A percentile compares a stretch with the other conserved stretches of the same genome.
These are phyloP conservation scores for Ptychobarbus kaznakovi DNA, from an alignment of 2,797 vertebrate species.

Conservation along the genomic window DNA sequence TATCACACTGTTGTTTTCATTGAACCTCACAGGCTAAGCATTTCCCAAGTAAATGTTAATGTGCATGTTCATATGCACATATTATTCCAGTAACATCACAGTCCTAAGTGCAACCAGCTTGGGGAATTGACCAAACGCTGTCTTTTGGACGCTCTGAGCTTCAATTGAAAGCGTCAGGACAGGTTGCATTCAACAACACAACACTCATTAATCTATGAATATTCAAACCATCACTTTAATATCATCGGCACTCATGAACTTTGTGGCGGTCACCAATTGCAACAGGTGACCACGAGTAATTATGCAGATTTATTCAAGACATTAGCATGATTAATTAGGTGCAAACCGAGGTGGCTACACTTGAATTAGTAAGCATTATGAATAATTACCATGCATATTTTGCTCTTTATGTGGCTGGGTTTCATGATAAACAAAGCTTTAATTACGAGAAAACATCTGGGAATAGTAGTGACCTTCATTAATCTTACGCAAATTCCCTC, in stretches of 20 bases:
- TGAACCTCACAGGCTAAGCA: conserved; percentile 83
- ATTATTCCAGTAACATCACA: neutral
- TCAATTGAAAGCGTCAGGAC: neutral
- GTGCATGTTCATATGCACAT: conserved; percentile 4
- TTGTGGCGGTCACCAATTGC: conserved; percentile 89
- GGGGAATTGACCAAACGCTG: conserved; percentile 7
- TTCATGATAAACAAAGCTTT: conserved; percentile 99
- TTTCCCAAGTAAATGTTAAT: conserved; percentile 80
- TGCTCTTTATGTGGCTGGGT: conserved; percentile 99
- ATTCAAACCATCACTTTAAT: conserved; percentile 91
- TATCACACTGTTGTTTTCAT: neutral
- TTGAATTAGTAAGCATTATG: conserved; percentile 99
- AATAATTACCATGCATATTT: conserved; percentile 99
- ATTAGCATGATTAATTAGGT: conserved; percentile 99
- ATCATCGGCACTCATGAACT: conserved; percentile 92
- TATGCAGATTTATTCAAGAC: conserved; percentile 99
- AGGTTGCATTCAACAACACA: conserved; percentile 47
- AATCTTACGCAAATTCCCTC: conserved; percentile 97
- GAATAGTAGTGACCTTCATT: conserved; percentile 99
- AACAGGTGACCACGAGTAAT: conserved; percentile 91
- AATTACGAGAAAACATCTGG: conserved; percentile 99
- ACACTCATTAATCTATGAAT: conserved; percentile 82
- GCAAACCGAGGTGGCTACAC: conserved; percentile 99
- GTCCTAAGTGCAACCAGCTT: neutral
- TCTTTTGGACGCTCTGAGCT: neutral